Conservation (phyloP, 2,113 vertebrate species). For the Tor tambroides region DNA sequence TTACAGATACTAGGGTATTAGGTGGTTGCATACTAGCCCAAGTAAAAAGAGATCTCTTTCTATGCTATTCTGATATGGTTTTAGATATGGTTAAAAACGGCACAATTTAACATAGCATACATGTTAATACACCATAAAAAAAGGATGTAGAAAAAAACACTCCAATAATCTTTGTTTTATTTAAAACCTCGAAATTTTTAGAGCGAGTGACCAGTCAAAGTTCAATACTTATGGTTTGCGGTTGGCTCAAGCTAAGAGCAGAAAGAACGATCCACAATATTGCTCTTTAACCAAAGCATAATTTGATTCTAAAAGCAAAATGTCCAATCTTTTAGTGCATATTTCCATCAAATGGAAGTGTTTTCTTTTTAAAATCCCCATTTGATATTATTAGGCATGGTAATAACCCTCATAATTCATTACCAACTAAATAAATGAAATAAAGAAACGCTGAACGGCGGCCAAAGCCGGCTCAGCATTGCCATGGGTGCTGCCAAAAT, state of each 20-base stretch:
- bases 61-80: no score
- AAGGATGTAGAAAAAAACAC: no score
- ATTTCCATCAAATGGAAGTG: not conserved
- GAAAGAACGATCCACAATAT: not conserved
- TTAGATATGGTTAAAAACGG: no score
- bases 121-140: no score
- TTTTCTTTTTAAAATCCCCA: not conserved
- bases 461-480: constrained; percentile 4
- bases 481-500: not conserved
- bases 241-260: not conserved
- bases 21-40: no score
- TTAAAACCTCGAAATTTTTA: no score
- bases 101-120: no score
- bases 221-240: no score
- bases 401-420: constrained; percentile 13
- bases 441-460: not conserved
- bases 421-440: not conserved
- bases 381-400: not conserved
- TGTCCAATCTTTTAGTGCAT: not conserved
- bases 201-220: no score
- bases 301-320: constrained; percentile 3
- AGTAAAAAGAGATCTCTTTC: no score
- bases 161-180: no score
- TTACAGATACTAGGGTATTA: no score
- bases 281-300: not conserved